Base-by-base conservation (phyloP, 1,140 invertebrate genomes). In the Aphaenogaster rudis region DNA sequence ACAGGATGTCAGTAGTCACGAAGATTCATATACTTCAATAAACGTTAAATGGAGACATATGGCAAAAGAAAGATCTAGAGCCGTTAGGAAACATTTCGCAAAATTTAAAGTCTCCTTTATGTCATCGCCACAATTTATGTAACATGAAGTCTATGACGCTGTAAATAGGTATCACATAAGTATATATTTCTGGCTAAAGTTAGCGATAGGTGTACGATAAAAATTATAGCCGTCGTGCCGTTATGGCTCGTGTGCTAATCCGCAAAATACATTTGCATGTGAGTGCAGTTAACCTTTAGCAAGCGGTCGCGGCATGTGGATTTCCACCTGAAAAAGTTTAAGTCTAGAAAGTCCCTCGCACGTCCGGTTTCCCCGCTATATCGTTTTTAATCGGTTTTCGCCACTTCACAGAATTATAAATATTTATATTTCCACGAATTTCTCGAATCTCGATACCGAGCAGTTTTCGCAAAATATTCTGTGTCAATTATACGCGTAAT, bases 201-300 rank as follows among this genome's bases (percentile, higher is more conserved):
- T 48, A 28, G 42, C 28, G 80, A 13, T 81, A 45, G 15, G n/a
- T 39, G 15, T 36, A 45, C 13, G 50, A 72, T 36, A 82, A 82
- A 82, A 82, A 82, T 74, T 21, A 57, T 45, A 69, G 17, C 5
- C n/a, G 52, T 72, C 7, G 8, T 74, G 69, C 67, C 80, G 67
- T 72, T 57, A 72, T 17, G 39, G 59, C 54, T 74, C 52, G 7
- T 59, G 67, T 84, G 52, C n/a, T 63, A 84, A 76, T 84, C 69
- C 54, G 13, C 13, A 33, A 54, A 63, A 61, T 74, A 33, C 42
- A 84, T 84, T 84, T 84, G n/a, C 80, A 84, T 84, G 69, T 39
- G 54, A 84, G 52, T 74, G 80, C 54, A 76, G 80, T 61, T 84
- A 50, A 84, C 69, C 80, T 84, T 84, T 84, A 82, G 9, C 28